These are phyloP conservation scores for Meloidogyne chitwoodi DNA, from an alignment of 1,140 invertebrate species.

Conservation along the genomic window DNA sequence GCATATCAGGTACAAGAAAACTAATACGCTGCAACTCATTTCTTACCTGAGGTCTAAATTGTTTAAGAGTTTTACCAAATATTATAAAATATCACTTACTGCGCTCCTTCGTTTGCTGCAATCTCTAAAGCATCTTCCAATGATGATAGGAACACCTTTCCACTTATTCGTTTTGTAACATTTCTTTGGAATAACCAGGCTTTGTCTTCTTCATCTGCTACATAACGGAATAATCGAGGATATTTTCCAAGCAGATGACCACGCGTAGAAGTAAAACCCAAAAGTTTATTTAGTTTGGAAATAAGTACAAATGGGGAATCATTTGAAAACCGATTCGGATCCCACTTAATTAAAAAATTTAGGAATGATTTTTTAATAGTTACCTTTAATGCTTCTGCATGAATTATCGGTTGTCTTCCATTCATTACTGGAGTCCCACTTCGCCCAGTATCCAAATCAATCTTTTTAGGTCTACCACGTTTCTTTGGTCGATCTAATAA, in stretches of 20 bases:
- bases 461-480: constrained; percentile 43
- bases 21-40: constrained; percentile 32
- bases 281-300: constrained; percentile 46
- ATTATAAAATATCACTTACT: constrained; percentile 22
- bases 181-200: constrained; percentile 41
- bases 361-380: background rate
- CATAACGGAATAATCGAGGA: constrained; percentile 47
- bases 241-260: constrained; percentile 48
- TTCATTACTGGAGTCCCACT: constrained; percentile 45
- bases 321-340: constrained; percentile 33
- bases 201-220: constrained; percentile 48
- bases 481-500: constrained; percentile 36
- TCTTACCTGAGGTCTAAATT: constrained; percentile 25
- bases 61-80: background rate
- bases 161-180: constrained; percentile 33
- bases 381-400: constrained; percentile 41
- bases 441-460: constrained; percentile 46
- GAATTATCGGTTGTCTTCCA: constrained; percentile 37
- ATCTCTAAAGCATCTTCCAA: constrained; percentile 44
- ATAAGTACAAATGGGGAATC: constrained; percentile 40
- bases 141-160: constrained; percentile 45
- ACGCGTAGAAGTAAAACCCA: constrained; percentile 9
- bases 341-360: constrained; percentile 31
- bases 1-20: constrained; percentile 35
- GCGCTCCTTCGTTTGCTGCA: constrained; percentile 31